These are phyloP conservation scores for Aporophyla nigra DNA, from an alignment of 2,888 invertebrate species.

Conservation along the genomic window DNA sequence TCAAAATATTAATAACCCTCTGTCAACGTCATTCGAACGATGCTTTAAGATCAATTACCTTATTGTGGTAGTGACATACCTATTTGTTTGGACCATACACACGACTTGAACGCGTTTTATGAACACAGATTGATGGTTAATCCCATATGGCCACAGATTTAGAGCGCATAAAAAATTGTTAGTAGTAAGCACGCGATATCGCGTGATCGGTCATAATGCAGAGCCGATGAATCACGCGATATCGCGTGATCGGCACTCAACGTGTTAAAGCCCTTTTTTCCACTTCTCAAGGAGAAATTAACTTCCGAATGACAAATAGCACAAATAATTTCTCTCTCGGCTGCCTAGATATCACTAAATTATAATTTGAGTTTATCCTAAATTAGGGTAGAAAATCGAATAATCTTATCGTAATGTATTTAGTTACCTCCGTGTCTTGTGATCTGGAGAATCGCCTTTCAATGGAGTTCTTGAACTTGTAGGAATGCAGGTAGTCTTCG, in stretches of 20 bases:
- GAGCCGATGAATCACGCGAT: too few relatives aligned
- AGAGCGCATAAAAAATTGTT: too few relatives aligned
- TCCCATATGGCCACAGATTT: too few relatives aligned
- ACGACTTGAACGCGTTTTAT: too few relatives aligned
- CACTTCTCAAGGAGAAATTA: not conserved
- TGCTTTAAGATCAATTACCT: not conserved
- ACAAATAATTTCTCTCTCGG: not conserved
- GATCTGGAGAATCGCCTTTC: constrained; percentile 95
- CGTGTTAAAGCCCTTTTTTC: not conserved
- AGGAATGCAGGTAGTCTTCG: constrained; percentile 92
- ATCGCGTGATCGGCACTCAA: too few relatives aligned
- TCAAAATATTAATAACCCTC: not conserved
- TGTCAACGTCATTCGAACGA: not conserved
- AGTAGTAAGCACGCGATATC: too few relatives aligned
- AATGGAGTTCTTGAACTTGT: constrained; percentile 98
- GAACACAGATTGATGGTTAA: too few relatives aligned
- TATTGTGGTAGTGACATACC: not conserved
- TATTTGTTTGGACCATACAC: too few relatives aligned
- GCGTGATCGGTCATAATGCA: too few relatives aligned
- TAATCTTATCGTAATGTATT: constrained; percentile 1
- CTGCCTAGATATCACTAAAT: not conserved
- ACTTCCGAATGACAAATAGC: not conserved
- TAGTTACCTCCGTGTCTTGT: constrained; percentile 85
- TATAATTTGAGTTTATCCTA: not conserved
- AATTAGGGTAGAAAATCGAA: not conserved